Conservation (phyloP, 2,888 invertebrate species). For the Dioctria linearis region DNA sequence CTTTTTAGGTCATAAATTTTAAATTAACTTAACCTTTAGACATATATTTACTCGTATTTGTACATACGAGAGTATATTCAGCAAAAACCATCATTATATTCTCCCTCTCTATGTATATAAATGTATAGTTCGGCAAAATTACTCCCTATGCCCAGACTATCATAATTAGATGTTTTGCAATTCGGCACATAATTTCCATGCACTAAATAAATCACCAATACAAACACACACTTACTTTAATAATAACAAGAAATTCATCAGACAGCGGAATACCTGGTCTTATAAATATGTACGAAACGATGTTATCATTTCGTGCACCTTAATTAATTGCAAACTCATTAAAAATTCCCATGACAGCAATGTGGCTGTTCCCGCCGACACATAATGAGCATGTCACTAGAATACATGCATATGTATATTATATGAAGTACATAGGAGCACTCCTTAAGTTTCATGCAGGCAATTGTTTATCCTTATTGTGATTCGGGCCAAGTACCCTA, state of each 20-base stretch:
- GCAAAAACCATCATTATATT: too few relatives aligned
- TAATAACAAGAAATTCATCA: constrained; percentile 41
- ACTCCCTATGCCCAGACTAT: too few relatives aligned
- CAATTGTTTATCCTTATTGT: neutral
- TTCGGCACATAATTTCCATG: constrained; percentile 25
- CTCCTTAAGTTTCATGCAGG: neutral
- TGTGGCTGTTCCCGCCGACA: constrained; percentile 31
- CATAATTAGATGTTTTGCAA: neutral
- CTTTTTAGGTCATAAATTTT: too few relatives aligned
- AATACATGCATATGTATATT: too few relatives aligned
- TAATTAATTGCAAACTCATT: constrained; percentile 50
- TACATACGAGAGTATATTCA: too few relatives aligned
- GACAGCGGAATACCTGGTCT: constrained; percentile 40
- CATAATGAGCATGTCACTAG: constrained; percentile 35
- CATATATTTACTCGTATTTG: too few relatives aligned
- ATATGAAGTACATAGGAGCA: constrained; percentile 35
- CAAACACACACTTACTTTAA: constrained; percentile 25
- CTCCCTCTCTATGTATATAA: too few relatives aligned
- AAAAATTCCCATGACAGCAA: constrained; percentile 43
- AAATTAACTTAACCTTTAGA: too few relatives aligned
- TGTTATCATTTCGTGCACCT: constrained; percentile 48
- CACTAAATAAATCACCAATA: constrained; percentile 23
- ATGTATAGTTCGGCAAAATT: too few relatives aligned
- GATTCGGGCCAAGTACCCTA: constrained; percentile 13
- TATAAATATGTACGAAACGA: constrained; percentile 35